Base-by-base conservation (phyloP, 1,140 invertebrate species). In the Penaeus indicus region DNA sequence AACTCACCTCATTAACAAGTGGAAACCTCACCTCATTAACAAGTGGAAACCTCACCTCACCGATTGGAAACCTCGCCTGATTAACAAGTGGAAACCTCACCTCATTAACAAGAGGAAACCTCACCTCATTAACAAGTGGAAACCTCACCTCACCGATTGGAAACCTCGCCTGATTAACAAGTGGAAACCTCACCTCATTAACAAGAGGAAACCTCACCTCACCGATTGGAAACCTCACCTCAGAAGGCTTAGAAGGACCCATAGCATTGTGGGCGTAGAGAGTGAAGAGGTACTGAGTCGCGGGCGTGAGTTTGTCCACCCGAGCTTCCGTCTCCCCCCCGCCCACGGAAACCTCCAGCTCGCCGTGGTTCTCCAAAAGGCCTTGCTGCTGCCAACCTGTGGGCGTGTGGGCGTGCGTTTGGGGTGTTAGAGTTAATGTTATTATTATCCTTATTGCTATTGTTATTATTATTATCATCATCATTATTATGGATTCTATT, bases 181-280 rank as follows among this genome's bases (percentile, higher is more conserved):
- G 5, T 22, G 25, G 0, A 67, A 8, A 8, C 32, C 47, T 25
- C 25, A 61, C 16, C 54, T 11, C 22, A 18, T 8, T 10, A 82
- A 61, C 11, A n/a, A 27, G n/a, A 62, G 25, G 27, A 25, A 63
- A 62, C 62, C 27, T 22, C 16, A 62, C 10, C 27, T 8, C 22
- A 8, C 19, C 25, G 38, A 0, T 2, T 11, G n/a, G 22, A 4
- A 42, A 63, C 21, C 63, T 69, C 22, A 87, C 84, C 85, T 86
- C 84, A 67, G 90, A 86, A n/a, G 85, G 81, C 63, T 84, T 80
- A 7, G 88, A 93, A 86, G 80, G 86, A 25, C 93, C 93, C n/a
- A 94, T 91, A 11, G 92, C 91, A 89, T 94, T 94, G 84, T 92
- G 92, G n/a, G 93, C 93, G 75, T 92, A 89, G 3, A 93, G 90